phyloP scores from a whole-genome alignment of 2,113 vertebrate species.

The Orthonyx spaldingii region DNA sequence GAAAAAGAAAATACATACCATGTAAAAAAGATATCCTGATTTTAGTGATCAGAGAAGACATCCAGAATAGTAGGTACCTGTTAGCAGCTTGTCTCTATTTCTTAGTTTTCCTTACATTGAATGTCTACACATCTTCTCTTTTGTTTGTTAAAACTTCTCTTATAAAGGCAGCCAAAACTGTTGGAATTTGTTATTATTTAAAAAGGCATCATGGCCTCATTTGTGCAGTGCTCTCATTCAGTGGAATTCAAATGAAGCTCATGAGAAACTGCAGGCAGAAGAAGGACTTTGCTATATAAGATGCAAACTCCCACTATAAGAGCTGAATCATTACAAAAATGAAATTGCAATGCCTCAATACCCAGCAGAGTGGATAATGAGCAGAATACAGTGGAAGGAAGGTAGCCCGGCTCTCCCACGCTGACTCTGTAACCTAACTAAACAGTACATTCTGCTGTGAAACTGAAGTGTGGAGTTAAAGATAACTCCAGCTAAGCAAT shows the following conservation, averaged over 20 bases:
- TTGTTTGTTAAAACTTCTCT: neutral
- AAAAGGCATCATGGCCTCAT: neutral
- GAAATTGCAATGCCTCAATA: neutral
- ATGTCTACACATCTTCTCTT: neutral
- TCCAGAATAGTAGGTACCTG: neutral
- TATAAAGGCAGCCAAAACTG: neutral
- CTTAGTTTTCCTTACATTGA: neutral
- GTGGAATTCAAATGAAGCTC: neutral
- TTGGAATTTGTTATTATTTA: neutral
- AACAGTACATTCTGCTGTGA: neutral
- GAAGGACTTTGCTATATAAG: neutral
- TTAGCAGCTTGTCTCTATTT: neutral
- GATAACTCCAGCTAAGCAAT: neutral
- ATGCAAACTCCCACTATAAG: neutral
- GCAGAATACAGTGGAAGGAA: neutral
- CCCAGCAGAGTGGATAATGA: neutral
- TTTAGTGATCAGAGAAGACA: neutral
- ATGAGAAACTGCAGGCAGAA: neutral
- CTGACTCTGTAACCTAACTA: neutral
- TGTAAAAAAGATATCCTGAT: neutral
- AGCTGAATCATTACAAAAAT: neutral
- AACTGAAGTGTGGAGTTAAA: neutral
- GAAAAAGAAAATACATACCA: neutral
- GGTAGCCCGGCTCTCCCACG: neutral
- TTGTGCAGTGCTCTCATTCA: neutral